Conservation (phyloP, 1,140 invertebrate species). For the Calliphora vicina region DNA sequence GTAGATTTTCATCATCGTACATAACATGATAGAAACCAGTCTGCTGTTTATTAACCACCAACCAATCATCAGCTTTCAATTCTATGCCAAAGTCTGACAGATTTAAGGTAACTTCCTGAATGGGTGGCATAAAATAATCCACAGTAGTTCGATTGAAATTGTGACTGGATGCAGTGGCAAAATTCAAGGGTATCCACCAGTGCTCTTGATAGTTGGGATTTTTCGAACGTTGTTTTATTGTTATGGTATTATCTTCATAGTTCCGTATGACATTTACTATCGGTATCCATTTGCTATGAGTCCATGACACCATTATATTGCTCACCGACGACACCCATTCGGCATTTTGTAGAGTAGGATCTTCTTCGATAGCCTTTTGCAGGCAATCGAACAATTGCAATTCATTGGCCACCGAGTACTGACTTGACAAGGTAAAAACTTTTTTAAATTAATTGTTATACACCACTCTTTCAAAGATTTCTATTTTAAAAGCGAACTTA, state of each 20-base stretch:
- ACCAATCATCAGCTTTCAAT: constrained; percentile 65
- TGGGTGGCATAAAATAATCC: constrained; percentile 54
- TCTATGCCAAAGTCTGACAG: constrained; percentile 48
- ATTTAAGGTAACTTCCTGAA: constrained; percentile 43
- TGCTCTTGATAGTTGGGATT: constrained; percentile 51
- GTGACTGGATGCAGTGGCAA: constrained; percentile 60
- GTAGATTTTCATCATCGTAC: constrained; percentile 68
- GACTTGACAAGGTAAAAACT: constrained; percentile 47
- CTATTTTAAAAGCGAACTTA: constrained; percentile 51
- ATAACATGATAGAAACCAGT: constrained; percentile 73
- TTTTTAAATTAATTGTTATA: constrained; percentile 59
- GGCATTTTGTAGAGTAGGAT: constrained; percentile 48
- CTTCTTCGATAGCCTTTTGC: constrained; percentile 59
- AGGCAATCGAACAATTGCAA: constrained; percentile 63
- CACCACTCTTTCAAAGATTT: constrained; percentile 40
- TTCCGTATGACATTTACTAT: constrained; percentile 65
- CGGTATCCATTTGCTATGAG: constrained; percentile 66
- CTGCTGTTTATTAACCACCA: constrained; percentile 70
- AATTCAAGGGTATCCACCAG: constrained; percentile 70
- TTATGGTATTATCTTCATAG: constrained; percentile 59
- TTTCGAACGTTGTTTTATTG: constrained; percentile 62
- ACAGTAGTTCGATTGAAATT: constrained; percentile 64
- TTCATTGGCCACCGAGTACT: constrained; percentile 56
- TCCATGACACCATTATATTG: constrained; percentile 66
- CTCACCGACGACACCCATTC: constrained; percentile 39